These are phyloP conservation scores for Arctocebus calabarensis DNA, from an alignment of 2,797 vertebrate genomes.

Conservation along the genomic window DNA sequence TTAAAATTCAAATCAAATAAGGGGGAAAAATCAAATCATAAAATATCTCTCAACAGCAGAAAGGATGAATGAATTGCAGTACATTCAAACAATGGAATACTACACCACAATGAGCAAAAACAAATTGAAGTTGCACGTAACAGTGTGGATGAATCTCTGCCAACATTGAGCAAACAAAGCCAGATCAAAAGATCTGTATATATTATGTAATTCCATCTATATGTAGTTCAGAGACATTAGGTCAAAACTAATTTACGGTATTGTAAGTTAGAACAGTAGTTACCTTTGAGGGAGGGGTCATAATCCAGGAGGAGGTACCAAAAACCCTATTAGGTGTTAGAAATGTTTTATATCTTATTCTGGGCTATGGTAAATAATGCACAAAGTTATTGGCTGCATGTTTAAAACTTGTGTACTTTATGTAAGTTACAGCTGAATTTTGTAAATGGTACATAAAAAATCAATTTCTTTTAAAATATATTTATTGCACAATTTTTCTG, in stretches of 20 bases:
- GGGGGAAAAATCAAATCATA: not conserved
- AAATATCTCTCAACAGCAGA: not conserved
- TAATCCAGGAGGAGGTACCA: not conserved
- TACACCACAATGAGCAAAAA: not conserved
- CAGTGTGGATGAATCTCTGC: not conserved
- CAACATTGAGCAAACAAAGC: not conserved
- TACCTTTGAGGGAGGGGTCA: not conserved
- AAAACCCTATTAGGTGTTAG: not conserved
- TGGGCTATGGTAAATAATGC: not conserved
- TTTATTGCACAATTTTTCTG: not conserved
- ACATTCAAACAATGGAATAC: not conserved
- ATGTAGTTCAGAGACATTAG: not conserved
- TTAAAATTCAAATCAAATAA: slow-evolving; percentile 1
- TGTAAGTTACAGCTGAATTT: not conserved
- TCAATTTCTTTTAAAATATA: not conserved
- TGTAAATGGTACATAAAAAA: not conserved
- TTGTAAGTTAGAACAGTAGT: not conserved
- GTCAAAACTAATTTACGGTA: not conserved
- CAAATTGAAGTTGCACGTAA: not conserved
- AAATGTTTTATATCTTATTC: not conserved
- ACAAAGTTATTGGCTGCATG: not conserved
- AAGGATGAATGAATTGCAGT: not conserved
- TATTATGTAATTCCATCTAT: not conserved
- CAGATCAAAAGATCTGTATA: not conserved
- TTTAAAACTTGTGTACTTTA: slow-evolving; percentile 3